Conservation (phyloP, 2,113 vertebrate genomes). For the Aptenodytes forsteri region DNA sequence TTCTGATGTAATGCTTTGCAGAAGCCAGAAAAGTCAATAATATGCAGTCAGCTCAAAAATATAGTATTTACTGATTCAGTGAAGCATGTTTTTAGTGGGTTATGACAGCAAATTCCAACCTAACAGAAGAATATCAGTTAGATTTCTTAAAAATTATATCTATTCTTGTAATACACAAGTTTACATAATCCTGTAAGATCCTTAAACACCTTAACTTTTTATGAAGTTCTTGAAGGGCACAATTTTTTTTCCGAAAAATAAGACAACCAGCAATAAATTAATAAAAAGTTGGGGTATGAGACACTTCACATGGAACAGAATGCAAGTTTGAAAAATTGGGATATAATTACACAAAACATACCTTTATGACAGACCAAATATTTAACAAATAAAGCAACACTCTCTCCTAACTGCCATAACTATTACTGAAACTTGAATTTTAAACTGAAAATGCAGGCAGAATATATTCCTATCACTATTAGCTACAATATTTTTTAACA, state of each 20-base stretch:
- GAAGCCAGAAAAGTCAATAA: slow-evolving; percentile 30
- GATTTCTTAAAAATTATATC: background rate
- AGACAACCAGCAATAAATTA: background rate
- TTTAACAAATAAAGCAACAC: background rate
- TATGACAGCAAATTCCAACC: background rate
- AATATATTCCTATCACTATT: background rate
- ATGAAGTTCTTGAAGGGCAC: background rate
- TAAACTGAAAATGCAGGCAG: background rate
- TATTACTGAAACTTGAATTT: background rate
- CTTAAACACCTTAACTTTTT: background rate
- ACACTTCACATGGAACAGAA: background rate
- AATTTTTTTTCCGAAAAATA: background rate
- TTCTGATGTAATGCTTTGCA: slow-evolving; percentile 34
- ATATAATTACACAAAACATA: background rate
- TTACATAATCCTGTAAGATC: background rate
- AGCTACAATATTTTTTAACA: background rate
- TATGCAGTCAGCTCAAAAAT: slow-evolving; percentile 29
- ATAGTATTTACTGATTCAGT: slow-evolving; percentile 2
- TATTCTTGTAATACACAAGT: background rate
- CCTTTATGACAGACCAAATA: background rate
- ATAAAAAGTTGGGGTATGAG: background rate
- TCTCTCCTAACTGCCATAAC: background rate
- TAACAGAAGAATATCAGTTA: background rate
- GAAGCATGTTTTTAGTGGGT: background rate
- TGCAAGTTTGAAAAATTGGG: background rate